Evolutionary conservation across 37 sponge, comb jelly and placozoan genomes (phyloP).

Genomic region (Oscarella lobularis): DNA sequence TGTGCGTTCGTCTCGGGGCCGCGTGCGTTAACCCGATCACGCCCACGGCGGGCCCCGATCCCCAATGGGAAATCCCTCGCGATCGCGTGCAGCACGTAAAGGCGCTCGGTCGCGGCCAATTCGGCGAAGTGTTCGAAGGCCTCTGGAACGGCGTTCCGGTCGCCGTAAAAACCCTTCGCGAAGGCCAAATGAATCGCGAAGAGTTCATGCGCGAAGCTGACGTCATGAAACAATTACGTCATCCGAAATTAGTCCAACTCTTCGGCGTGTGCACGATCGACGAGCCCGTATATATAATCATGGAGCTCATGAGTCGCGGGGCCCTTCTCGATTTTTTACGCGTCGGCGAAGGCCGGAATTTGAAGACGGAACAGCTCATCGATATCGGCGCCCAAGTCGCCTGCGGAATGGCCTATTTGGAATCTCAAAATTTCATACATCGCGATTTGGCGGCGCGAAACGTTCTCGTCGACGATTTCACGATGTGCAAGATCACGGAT

Average conservation of each 20-base stretch:
- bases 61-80: conserved; percentile 89
- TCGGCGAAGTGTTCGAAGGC: conserved; percentile 94
- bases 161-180: conserved; percentile 94
- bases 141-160: conserved; percentile 83
- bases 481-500: conserved; percentile 77
- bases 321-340: conserved; percentile 81
- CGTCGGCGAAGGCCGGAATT: conserved; percentile 60
- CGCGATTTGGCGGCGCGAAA: conserved; percentile 93
- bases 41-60: conserved; percentile 80
- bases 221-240: conserved; percentile 90
- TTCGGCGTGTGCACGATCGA: conserved; percentile 90
- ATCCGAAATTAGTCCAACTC: conserved; percentile 90
- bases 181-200: conserved; percentile 79
- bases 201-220: conserved; percentile 91
- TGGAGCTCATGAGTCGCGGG: conserved; percentile 90
- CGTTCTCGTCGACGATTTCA: conserved; percentile 72
- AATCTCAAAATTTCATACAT: conserved; percentile 91
- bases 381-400: conserved; percentile 74
- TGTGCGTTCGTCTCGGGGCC: conserved; percentile 42
- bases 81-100: conserved; percentile 28
- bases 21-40: conserved; percentile 62
- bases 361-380: conserved; percentile 76
- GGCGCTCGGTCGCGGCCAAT: conserved; percentile 79
- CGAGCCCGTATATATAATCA: conserved; percentile 94
- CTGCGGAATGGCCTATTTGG: conserved; percentile 88